Percentiles rank a stretch among this genome's conserved stretches.
These are phyloP conservation scores for Cylindroiulus punctatus DNA, from an alignment of 2,888 invertebrate species.

Conservation along the genomic window DNA sequence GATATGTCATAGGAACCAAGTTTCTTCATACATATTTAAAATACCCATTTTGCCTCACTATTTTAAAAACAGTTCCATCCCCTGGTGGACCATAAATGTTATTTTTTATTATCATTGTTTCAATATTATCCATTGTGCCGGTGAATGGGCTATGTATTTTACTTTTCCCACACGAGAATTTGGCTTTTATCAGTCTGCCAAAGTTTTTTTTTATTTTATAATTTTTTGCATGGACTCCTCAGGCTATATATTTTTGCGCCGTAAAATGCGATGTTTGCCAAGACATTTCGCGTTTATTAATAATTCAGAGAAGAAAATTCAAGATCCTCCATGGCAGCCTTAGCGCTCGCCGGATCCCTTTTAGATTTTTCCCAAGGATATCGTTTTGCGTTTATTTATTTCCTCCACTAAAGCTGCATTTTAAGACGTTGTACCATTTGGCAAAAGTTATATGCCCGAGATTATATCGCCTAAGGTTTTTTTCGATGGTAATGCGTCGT, in stretches of 20 bases:
- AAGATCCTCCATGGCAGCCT: background rate
- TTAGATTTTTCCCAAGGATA: conserved; percentile 38
- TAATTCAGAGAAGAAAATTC: conserved; percentile 13
- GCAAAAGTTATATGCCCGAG: conserved; percentile 13
- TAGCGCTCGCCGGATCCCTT: background rate
- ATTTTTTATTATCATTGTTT: background rate
- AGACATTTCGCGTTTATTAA: conserved; percentile 20
- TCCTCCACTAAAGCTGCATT: conserved; percentile 4
- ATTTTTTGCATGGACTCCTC: background rate
- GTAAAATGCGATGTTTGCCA: conserved; percentile 26
- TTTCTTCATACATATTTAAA: conserved; percentile 17
- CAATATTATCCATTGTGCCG: conserved; percentile 6
- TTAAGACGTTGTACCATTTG: background rate
- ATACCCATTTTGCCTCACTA: background rate
- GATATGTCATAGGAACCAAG: background rate
- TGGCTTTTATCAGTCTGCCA: background rate
- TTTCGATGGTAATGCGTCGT: background rate
- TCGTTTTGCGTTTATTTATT: conserved; percentile 23
- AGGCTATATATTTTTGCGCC: background rate
- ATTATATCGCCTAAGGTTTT: background rate
- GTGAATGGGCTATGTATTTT: background rate
- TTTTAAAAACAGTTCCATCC: background rate
- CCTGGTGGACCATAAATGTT: background rate
- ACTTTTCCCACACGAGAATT: background rate
- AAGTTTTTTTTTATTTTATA: background rate